A percentile compares a stretch with the other conserved stretches of the same genome.
Evolutionary conservation across 2,888 invertebrate species (phyloP).

Genomic region (Amblyjoppa fuscipennis): DNA sequence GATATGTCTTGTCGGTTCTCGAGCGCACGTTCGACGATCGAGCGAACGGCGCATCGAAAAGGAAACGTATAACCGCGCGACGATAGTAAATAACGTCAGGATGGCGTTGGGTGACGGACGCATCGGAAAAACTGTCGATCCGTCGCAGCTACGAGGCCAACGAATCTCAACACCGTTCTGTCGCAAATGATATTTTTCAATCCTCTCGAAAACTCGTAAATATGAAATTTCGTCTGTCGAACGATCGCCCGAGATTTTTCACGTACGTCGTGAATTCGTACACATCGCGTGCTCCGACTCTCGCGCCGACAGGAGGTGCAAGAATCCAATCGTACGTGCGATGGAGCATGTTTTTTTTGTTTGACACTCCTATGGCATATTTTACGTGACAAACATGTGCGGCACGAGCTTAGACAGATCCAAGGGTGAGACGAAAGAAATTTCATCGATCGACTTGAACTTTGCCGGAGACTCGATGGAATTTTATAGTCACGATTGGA

Average conservation of each 20-base stretch:
- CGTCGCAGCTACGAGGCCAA: slow-evolving; percentile 1
- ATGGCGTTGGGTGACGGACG: slow-evolving; percentile 22
- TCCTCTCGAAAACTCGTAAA: slow-evolving; percentile 42
- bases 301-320: neutral
- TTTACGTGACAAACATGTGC: neutral
- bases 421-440: neutral
- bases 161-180: slow-evolving; percentile 28
- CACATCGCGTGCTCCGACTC: neutral
- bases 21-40: slow-evolving; percentile 7
- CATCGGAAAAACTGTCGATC: slow-evolving; percentile 52
- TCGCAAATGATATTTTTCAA: slow-evolving; percentile 44
- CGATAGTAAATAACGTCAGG: slow-evolving; percentile 10
- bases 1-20: neutral
- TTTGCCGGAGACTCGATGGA: neutral
- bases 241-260: neutral
- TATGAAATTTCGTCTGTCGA: slow-evolving; percentile 34
- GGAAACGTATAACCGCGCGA: neutral
- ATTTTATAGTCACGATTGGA: neutral
- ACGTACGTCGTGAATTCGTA: neutral
- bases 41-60: slow-evolving; percentile 2
- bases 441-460: neutral
- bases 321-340: slow-evolving; percentile 13
- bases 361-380: neutral
- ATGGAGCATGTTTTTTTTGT: slow-evolving; percentile 9
- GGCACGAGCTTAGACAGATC: neutral